phyloP scores from a whole-genome alignment of 1,140 invertebrate species.

The Frieseomelitta varia region DNA sequence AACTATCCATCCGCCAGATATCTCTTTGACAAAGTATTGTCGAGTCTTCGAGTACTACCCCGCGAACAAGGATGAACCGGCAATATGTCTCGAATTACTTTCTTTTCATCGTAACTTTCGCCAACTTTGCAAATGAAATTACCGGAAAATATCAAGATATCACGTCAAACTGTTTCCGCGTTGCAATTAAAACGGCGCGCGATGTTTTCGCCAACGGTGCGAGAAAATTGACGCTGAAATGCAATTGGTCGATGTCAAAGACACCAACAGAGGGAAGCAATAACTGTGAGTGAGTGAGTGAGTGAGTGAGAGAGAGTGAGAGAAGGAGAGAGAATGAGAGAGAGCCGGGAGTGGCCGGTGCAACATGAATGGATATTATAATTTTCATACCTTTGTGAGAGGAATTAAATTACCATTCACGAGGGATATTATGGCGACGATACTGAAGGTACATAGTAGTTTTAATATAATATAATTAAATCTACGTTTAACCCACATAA shows the following conservation, averaged over 20 bases:
- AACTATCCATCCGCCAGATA: no score
- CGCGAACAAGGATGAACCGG: neutral
- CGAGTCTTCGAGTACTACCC: no score
- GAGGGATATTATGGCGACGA: slow-evolving; percentile 66
- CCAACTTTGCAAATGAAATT: neutral
- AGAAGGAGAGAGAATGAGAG: neutral
- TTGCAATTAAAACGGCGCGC: neutral
- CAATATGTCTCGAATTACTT: neutral
- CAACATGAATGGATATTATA: slow-evolving; percentile 33
- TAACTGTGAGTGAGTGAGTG: neutral
- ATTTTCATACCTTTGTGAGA: slow-evolving; percentile 43
- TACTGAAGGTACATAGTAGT: slow-evolving; percentile 64
- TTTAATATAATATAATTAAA: slow-evolving; percentile 53
- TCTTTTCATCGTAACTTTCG: neutral
- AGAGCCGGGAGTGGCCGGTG: neutral
- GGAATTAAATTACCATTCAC: slow-evolving; percentile 69
- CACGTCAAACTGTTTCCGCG: neutral
- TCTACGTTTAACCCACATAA: slow-evolving; percentile 38
- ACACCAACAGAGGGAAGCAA: neutral
- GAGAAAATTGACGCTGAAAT: neutral
- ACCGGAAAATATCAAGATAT: neutral
- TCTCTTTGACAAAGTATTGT: no score
- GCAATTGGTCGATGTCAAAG: slow-evolving; percentile 31
- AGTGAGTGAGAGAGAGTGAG: neutral
- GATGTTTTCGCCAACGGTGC: neutral